Evolutionary conservation across 1,140 invertebrate species (phyloP), one percentile per base, ranked within the genome.

Genomic region (Cydia fagiglandana): DNA sequence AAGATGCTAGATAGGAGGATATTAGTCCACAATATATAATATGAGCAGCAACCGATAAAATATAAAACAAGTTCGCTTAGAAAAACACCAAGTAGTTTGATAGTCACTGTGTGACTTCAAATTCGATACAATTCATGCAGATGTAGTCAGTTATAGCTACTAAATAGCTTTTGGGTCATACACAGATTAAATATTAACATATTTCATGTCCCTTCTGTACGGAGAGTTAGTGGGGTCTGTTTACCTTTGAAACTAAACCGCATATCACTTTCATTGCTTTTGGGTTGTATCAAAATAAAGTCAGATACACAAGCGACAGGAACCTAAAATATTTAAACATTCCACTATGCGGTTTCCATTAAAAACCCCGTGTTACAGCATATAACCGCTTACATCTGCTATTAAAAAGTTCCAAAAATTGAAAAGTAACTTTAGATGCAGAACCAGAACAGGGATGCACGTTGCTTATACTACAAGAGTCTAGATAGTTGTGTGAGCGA

Each of bases 401-500:
- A 28, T 24, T 13, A n/a, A 74, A 15, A 24, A 50, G 12, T 2
- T 28, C 47, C 9, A 45, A 53, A 28, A 56, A 50, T 53, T 13
- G 45, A 50, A 74, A 56, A n/a, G 45, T 74, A 53, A 73, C n/a
- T 38, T 50, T 50, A 45, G 53, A 74, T 74, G 73, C 53, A 74
- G 34, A 50, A 74, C 73, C 53, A 74, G 66, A n/a, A 53, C 47
- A 41, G 30, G 74, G 56, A 64, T 56, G 56, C 50, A 75, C 66
- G 15, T 70, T 38, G 66, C 66, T 38, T 70, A 70, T 24, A 41
- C 34, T 70, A 70, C 66, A 70, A 70, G 66, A 45, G 34, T 30
- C 53, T 61, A 41, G 30, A 76, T 77, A 78, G 75, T 38, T 74
- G 77, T 75, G 86, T 80, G 78, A 79, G 76, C 77, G 78, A 80